A percentile compares a stretch with the other conserved stretches of the same genome.
phyloP scores from a whole-genome alignment of 2,113 vertebrate species.

The Microcebus murinus region DNA sequence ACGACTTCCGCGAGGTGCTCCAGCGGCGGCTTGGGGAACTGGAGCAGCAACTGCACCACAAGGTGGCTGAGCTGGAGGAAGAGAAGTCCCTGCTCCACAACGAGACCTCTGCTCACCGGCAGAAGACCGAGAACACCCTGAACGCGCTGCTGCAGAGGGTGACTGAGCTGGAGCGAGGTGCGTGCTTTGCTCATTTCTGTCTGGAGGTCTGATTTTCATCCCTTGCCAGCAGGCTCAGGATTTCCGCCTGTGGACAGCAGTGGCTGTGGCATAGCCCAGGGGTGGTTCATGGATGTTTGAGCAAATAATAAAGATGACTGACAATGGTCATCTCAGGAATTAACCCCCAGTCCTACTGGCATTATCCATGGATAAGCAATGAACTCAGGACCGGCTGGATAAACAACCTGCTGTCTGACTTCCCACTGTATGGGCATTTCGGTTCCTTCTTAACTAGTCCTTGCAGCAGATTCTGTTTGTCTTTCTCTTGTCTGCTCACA shows the following conservation, averaged over 20 bases:
- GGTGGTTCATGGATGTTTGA: not conserved
- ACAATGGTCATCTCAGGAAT: not conserved
- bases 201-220: not conserved
- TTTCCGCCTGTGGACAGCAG: not conserved
- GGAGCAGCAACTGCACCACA: constrained; percentile 94
- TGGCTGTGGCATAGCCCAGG: not conserved
- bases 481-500: not conserved
- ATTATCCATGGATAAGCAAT: not conserved
- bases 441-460: not conserved
- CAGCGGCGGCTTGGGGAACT: constrained; percentile 93
- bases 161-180: constrained; percentile 96
- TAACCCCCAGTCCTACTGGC: not conserved
- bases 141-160: constrained; percentile 95
- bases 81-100: constrained; percentile 97
- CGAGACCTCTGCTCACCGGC: constrained; percentile 94
- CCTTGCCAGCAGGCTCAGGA: not conserved
- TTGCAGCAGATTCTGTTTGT: not conserved
- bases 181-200: not conserved
- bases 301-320: not conserved
- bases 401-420: not conserved
- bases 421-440: not conserved
- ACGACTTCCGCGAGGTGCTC: constrained; percentile 94
- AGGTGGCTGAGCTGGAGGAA: constrained; percentile 96
- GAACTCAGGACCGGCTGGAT: not conserved
- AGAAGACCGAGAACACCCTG: constrained; percentile 93